A percentile compares a stretch with the other conserved stretches of the same genome.
Conservation (phyloP, 1,140 invertebrate genomes). For the Paraescarpia echinospica region DNA sequence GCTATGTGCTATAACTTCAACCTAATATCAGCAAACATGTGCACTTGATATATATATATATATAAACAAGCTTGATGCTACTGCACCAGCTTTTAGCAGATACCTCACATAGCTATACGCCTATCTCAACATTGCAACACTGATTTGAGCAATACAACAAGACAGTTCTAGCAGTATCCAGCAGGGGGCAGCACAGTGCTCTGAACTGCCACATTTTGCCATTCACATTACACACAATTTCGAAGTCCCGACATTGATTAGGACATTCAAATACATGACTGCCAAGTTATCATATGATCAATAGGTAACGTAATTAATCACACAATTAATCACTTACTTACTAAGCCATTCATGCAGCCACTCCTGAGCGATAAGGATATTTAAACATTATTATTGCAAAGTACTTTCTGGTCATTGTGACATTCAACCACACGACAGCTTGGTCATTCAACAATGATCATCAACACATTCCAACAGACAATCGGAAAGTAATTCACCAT, state of each 20-base stretch:
- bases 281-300: neutral
- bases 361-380: too few relatives aligned
- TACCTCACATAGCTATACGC: neutral
- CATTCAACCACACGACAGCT: neutral
- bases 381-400: too few relatives aligned
- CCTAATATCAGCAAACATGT: neutral
- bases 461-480: neutral
- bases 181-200: neutral
- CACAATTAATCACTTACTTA: too few relatives aligned
- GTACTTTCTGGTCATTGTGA: neutral
- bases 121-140: neutral
- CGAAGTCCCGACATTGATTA: neutral
- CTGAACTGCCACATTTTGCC: neutral
- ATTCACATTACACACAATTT: neutral
- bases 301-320: neutral
- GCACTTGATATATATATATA: too few relatives aligned
- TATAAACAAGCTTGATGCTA: too few relatives aligned
- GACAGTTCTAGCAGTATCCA: neutral
- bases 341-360: too few relatives aligned
- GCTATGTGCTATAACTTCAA: neutral
- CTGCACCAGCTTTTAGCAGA: neutral
- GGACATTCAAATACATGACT: neutral
- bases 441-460: neutral
- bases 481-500: neutral
- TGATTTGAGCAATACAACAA: neutral